Evolutionary conservation across 2,797 vertebrate species (phyloP).

Genomic region (Lagorchestes hirsutus): DNA sequence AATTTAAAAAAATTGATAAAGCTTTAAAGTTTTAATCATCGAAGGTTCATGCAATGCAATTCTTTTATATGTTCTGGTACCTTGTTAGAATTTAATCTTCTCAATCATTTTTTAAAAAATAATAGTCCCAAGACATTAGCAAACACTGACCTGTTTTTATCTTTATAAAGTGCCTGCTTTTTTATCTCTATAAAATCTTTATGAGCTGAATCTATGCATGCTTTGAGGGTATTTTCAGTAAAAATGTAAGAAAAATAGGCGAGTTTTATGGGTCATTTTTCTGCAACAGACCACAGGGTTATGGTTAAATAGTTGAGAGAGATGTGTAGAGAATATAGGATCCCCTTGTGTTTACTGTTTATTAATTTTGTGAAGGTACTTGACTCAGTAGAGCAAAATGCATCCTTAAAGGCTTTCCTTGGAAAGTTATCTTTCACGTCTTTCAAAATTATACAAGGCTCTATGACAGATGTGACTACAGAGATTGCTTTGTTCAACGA

Average conservation of each 20-base stretch:
- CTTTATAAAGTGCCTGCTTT: neutral
- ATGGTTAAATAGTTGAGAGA: neutral
- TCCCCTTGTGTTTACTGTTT: neutral
- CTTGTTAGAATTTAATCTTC: neutral
- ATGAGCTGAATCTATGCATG: neutral
- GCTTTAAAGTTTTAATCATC: neutral
- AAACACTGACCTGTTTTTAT: neutral
- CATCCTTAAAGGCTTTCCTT: neutral
- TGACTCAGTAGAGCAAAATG: neutral
- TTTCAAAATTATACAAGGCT: neutral
- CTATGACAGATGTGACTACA: neutral
- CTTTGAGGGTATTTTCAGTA: neutral
- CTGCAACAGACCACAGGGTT: neutral
- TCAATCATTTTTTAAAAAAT: neutral
- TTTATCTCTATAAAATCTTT: neutral
- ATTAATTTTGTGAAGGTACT: neutral
- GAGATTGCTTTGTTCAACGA: slow-evolving; percentile 1
- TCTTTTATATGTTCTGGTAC: neutral
- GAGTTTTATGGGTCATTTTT: neutral
- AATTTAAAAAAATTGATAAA: neutral
- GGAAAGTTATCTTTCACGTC: neutral
- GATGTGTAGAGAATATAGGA: neutral
- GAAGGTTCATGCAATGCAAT: neutral
- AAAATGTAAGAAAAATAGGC: neutral
- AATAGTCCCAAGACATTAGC: neutral